phyloP scores from a whole-genome alignment of 2,113 vertebrate species.

The Hystrix cristata region DNA sequence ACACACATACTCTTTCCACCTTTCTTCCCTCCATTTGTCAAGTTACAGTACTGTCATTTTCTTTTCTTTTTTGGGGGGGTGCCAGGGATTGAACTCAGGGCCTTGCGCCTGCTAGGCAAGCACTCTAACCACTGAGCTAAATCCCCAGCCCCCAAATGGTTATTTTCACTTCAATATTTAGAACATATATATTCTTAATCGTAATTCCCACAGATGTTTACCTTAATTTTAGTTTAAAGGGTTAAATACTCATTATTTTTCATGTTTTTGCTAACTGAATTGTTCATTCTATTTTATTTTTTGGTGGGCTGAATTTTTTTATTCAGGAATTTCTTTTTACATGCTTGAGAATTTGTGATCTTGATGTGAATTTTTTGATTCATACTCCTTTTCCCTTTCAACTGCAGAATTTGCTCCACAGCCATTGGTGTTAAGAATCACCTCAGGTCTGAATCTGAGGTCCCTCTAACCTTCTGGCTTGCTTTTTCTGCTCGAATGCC shows the following conservation, averaged over 20 bases:
- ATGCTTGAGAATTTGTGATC: background rate
- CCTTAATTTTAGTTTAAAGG: conserved; percentile 1
- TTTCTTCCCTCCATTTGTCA: background rate
- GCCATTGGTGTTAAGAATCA: background rate
- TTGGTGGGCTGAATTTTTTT: conserved; percentile 5
- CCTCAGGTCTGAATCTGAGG: background rate
- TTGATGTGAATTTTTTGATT: background rate
- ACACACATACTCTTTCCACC: background rate
- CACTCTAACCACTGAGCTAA: too few relatives aligned
- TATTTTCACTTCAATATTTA: background rate
- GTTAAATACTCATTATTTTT: conserved; percentile 34
- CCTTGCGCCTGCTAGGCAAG: too few relatives aligned
- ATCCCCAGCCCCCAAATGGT: background rate
- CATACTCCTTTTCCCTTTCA: background rate
- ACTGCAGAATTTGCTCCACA: background rate
- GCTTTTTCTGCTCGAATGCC: background rate
- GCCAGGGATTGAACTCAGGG: too few relatives aligned
- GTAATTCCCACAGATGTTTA: background rate
- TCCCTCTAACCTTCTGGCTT: background rate
- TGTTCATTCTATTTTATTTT: background rate
- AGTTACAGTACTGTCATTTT: background rate
- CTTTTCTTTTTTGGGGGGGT: background rate
- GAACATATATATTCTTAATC: conserved; percentile 16
- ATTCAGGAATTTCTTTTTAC: background rate
- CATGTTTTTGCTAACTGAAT: conserved; percentile 4